Evolutionary conservation across 2,797 vertebrate genomes (phyloP).

Genomic region (Otolemur crassicaudatus): DNA sequence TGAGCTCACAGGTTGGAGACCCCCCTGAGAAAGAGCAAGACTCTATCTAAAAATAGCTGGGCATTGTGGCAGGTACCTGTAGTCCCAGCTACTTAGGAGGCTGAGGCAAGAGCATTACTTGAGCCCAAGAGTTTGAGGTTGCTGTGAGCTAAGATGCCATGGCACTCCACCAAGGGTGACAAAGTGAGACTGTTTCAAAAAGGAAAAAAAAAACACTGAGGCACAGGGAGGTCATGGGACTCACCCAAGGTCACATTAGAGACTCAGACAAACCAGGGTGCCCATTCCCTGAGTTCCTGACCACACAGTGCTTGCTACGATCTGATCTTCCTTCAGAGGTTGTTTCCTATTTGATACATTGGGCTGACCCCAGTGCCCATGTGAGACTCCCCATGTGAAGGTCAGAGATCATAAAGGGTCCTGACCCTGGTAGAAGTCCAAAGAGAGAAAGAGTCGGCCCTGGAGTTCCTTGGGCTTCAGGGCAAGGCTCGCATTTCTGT

Average conservation of each 20-base stretch:
- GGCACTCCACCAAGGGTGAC: too few relatives aligned
- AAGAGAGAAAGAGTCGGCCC: background rate
- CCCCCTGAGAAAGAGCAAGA: too few relatives aligned
- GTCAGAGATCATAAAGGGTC: background rate
- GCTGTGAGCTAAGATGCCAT: too few relatives aligned
- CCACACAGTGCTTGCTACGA: background rate
- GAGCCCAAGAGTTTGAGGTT: too few relatives aligned
- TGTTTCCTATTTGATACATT: background rate
- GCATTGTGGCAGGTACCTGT: too few relatives aligned
- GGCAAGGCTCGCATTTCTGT: fast-evolving
- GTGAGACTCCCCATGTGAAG: background rate
- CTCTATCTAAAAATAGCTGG: too few relatives aligned
- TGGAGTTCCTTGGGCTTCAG: background rate
- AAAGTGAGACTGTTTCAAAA: too few relatives aligned
- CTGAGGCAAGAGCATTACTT: too few relatives aligned
- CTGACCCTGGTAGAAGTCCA: background rate
- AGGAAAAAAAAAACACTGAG: conserved; percentile 1
- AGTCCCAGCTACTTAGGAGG: too few relatives aligned
- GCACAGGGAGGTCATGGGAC: background rate
- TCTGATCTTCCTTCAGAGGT: background rate
- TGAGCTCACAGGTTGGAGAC: too few relatives aligned
- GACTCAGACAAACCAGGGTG: background rate
- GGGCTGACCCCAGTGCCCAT: background rate
- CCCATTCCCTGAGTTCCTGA: background rate
- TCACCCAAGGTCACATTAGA: background rate